A percentile compares a stretch with the other conserved stretches of the same genome.
These are phyloP conservation scores for Antheraea yamamai DNA, from an alignment of 2,888 invertebrate genomes.

Conservation along the genomic window DNA sequence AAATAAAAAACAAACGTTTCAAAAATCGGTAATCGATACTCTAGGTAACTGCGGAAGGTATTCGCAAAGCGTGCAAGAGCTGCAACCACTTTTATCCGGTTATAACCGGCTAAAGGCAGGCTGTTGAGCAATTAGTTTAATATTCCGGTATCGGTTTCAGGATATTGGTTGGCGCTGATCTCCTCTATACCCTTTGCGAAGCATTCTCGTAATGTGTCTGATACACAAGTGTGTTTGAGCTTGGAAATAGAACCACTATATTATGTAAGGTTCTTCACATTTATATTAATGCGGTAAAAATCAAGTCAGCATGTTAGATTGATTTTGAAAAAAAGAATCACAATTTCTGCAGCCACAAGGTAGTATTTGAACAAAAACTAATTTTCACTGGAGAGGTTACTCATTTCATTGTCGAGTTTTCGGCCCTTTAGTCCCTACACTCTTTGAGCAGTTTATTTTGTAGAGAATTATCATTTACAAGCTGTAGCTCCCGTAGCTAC, in stretches of 20 bases:
- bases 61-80: background rate
- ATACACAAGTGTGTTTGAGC: background rate
- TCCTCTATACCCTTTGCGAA: constrained; percentile 16
- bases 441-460: no score
- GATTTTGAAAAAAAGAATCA: background rate
- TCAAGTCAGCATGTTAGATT: background rate
- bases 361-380: background rate
- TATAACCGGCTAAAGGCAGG: constrained; percentile 1
- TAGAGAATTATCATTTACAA: no score
- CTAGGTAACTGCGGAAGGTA: background rate
- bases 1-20: background rate
- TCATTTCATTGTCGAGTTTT: background rate
- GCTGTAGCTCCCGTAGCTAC: no score
- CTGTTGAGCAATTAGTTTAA: constrained; percentile 30
- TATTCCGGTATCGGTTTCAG: constrained; percentile 28
- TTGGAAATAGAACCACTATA: background rate
- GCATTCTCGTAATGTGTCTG: constrained; percentile 6
- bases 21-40: background rate
- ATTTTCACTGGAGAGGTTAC: background rate
- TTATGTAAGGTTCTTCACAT: background rate
- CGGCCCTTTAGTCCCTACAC: no score
- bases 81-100: constrained; percentile 3
- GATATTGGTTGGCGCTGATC: constrained; percentile 21
- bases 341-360: background rate
- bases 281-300: background rate